These are phyloP conservation scores for Patella depressa DNA, from an alignment of 2,888 invertebrate genomes.

Conservation along the genomic window DNA sequence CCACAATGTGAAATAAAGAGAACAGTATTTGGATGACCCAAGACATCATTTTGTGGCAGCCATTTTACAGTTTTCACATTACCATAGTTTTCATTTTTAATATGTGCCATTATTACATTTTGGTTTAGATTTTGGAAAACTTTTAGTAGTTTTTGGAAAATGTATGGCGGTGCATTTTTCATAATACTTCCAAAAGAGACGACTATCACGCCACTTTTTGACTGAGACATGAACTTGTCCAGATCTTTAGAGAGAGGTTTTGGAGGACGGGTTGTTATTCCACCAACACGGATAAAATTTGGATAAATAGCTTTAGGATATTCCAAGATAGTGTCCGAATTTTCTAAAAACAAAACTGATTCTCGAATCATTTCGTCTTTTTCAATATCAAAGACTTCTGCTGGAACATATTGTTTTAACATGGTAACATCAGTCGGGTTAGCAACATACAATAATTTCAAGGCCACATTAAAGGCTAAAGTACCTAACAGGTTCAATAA, in stretches of 20 bases:
- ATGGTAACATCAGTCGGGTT: neutral
- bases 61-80: constrained; percentile 40
- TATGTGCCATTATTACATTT: constrained; percentile 29
- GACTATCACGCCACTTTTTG: constrained; percentile 40
- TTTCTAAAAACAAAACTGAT: constrained; percentile 36
- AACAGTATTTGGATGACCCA: constrained; percentile 41
- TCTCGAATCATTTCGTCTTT: constrained; percentile 19
- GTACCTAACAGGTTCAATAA: constrained; percentile 10
- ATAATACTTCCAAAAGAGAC: constrained; percentile 45
- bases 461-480: neutral
- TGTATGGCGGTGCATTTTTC: constrained; percentile 21
- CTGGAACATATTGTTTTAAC: neutral
- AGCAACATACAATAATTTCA: neutral
- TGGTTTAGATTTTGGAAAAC: constrained; percentile 23
- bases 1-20: constrained; percentile 54
- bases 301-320: constrained; percentile 40
- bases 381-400: constrained; percentile 5
- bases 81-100: constrained; percentile 19
- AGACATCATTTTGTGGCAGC: constrained; percentile 49
- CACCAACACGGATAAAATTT: constrained; percentile 44
- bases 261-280: constrained; percentile 39
- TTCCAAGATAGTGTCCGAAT: constrained; percentile 42
- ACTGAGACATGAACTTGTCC: constrained; percentile 38
- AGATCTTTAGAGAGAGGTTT: constrained; percentile 36
- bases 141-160: constrained; percentile 27